A percentile compares a stretch with the other conserved stretches of the same genome.
phyloP scores from a whole-genome alignment of 2,797 vertebrate genomes.

The Periophthalmus magnuspinnatus region DNA sequence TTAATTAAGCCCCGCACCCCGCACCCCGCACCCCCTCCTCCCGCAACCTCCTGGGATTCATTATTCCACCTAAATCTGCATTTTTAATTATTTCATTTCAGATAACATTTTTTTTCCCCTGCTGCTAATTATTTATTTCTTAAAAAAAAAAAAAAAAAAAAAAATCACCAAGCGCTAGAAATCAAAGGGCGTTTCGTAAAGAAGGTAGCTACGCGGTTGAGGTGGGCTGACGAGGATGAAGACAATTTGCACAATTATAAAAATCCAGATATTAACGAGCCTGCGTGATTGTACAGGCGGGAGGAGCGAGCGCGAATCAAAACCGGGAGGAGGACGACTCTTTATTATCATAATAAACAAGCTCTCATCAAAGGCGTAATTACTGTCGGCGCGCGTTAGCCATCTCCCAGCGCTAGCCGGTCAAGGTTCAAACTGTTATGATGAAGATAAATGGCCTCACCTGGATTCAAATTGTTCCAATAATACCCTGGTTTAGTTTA shows the following conservation, averaged over 20 bases:
- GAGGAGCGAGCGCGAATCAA: slow-evolving; percentile 52
- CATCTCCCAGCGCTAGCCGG: slow-evolving; percentile 83
- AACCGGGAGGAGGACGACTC: slow-evolving; percentile 55
- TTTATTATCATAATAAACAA: slow-evolving; percentile 88
- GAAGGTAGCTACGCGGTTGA: slow-evolving; percentile 43
- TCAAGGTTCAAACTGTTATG: slow-evolving; percentile 83
- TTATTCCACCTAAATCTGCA: slow-evolving; percentile 81
- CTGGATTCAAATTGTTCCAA: slow-evolving; percentile 8
- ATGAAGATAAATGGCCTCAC: slow-evolving; percentile 83
- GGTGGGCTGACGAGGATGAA: slow-evolving; percentile 49
- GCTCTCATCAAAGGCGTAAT: slow-evolving; percentile 90
- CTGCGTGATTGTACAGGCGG: slow-evolving; percentile 50
- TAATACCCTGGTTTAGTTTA: not conserved
- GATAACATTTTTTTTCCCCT: slow-evolving; percentile 63
- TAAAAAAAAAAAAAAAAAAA: not conserved
- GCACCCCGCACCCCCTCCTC: slow-evolving; percentile 28
- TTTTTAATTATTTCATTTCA: slow-evolving; percentile 82
- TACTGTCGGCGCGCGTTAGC: slow-evolving; percentile 91
- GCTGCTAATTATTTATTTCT: slow-evolving; percentile 68
- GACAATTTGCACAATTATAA: slow-evolving; percentile 51
- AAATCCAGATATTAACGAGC: slow-evolving; percentile 26
- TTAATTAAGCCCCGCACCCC: slow-evolving; percentile 78
- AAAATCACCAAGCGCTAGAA: slow-evolving; percentile 59
- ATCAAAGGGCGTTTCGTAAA: slow-evolving; percentile 43
- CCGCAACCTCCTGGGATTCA: slow-evolving; percentile 69